Base-by-base conservation (phyloP, 1,140 invertebrate genomes). In the Apis cerana region DNA sequence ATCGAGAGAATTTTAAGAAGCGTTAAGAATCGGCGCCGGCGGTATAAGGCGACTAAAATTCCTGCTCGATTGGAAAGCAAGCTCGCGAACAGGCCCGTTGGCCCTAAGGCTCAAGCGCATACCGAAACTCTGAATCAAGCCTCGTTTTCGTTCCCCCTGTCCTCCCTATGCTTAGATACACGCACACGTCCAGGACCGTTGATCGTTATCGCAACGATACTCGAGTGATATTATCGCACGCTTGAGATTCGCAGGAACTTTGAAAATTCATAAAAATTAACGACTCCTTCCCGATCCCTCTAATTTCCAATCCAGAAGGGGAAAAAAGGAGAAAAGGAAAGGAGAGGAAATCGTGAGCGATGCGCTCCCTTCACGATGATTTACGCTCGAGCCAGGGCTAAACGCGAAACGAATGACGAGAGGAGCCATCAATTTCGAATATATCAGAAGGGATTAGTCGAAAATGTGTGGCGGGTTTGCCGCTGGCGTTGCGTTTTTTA, bases 51-150 rank as follows among this genome's bases (percentile, higher is more conserved):
- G 71, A 79, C 81, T 85, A 84, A 89, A 90, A 91, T 88, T 82
- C 88, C 83, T 85, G 82, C 83, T 83, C 80, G 85, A 81, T 85
- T 84, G 86, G 71, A 90, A 90, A 89, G 89, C 76, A 64, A 64
- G 76, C 85, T 84, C 86, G 86, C 88, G 87, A 80, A 87, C 84
- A 64, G 64, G 69, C 78, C 52, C 61, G 54, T 64, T 83, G 83
- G 62, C 80, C 75, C 84, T 80, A 71, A 79, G 83, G 87, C 85
- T 90, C 75, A 76, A 74, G 81, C 76, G 85, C 90, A 91, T 92
- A 91, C 91, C 91, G 86, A 83, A 89, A 84, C 85, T 85, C 84
- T 87, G 89, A 85, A 80, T 90, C 89, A 82, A 83, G 7, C 80
- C 54, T 65, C 67, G 58, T 56, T 61, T 72, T 80, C 62, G 52